Percentiles rank a stretch among this genome's conserved stretches.
phyloP scores from a whole-genome alignment of 2,888 invertebrate species.

The Coleophora flavipennella region DNA sequence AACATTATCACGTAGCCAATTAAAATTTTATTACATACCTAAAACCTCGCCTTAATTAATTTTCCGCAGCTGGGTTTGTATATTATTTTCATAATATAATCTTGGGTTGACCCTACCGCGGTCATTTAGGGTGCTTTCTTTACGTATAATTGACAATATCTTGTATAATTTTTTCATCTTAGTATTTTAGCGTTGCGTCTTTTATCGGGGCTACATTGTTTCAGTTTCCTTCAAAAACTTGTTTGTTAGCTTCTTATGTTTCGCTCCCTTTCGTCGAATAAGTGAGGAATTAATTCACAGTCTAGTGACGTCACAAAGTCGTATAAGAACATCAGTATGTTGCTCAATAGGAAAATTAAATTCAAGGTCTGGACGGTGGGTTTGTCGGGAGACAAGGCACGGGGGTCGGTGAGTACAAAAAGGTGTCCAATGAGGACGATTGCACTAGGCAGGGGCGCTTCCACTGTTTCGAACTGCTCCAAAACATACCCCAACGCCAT shows the following conservation, averaged over 20 bases:
- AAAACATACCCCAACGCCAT: slow-evolving; percentile 54
- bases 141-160: too few relatives aligned
- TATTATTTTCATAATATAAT: slow-evolving; percentile 27
- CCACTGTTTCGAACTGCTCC: slow-evolving; percentile 36
- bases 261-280: not conserved
- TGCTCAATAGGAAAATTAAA: slow-evolving; percentile 39
- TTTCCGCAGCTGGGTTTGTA: slow-evolving; percentile 30
- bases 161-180: too few relatives aligned
- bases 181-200: too few relatives aligned
- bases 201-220: too few relatives aligned
- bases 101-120: slow-evolving; percentile 5
- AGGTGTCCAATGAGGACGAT: slow-evolving; percentile 49
- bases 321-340: slow-evolving; percentile 41
- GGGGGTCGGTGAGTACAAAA: slow-evolving; percentile 39
- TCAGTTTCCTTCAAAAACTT: too few relatives aligned
- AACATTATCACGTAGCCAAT: slow-evolving; percentile 49
- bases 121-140: too few relatives aligned
- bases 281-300: not conserved
- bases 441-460: slow-evolving; percentile 47
- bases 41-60: slow-evolving; percentile 36
- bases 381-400: slow-evolving; percentile 26
- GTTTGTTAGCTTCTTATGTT: too few relatives aligned
- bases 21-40: slow-evolving; percentile 35
- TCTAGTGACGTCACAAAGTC: slow-evolving; percentile 28
- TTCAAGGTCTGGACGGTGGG: slow-evolving; percentile 37